phyloP scores from a whole-genome alignment of 1,140 invertebrate species.

The Pteromalus puparum region DNA sequence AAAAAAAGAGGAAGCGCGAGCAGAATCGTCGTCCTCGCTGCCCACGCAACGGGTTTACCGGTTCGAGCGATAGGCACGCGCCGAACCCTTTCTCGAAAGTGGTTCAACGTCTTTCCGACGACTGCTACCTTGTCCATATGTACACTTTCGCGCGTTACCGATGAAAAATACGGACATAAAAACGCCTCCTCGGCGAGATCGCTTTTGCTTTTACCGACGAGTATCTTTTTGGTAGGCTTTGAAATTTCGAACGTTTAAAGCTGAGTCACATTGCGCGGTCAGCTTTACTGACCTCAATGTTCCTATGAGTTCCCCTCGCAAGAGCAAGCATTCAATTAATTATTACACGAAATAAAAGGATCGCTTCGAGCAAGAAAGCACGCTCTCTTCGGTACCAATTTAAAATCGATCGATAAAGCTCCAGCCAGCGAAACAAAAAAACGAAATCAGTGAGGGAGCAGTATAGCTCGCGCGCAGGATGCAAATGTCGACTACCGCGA shows the following conservation, averaged over 20 bases:
- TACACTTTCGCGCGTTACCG: not conserved
- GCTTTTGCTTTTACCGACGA: not conserved
- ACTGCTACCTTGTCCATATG: not conserved
- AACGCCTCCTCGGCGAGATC: not conserved
- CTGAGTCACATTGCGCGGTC: not conserved
- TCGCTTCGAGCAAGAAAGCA: not conserved
- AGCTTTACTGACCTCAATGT: not conserved
- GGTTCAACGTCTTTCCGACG: slow-evolving; percentile 17
- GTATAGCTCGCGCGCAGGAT: slow-evolving; percentile 12
- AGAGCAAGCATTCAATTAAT: too few species aligned
- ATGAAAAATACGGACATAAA: not conserved
- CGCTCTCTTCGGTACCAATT: slow-evolving; percentile 9
- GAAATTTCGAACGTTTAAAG: not conserved
- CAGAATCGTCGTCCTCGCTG: slow-evolving; percentile 1
- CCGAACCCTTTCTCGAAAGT: slow-evolving; percentile 40
- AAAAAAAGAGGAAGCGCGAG: slow-evolving; percentile 21
- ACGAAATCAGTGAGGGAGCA: not conserved
- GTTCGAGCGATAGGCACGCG: not conserved
- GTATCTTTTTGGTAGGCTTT: not conserved
- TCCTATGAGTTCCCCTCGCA: too few species aligned
- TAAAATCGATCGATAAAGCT: slow-evolving; percentile 41
- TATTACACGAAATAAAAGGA: not conserved
- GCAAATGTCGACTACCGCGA: slow-evolving; percentile 48
- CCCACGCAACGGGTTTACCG: not conserved
- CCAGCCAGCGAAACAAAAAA: not conserved